Evolutionary conservation across 2,113 vertebrate species (phyloP).

Genomic region (Lota lota): DNA sequence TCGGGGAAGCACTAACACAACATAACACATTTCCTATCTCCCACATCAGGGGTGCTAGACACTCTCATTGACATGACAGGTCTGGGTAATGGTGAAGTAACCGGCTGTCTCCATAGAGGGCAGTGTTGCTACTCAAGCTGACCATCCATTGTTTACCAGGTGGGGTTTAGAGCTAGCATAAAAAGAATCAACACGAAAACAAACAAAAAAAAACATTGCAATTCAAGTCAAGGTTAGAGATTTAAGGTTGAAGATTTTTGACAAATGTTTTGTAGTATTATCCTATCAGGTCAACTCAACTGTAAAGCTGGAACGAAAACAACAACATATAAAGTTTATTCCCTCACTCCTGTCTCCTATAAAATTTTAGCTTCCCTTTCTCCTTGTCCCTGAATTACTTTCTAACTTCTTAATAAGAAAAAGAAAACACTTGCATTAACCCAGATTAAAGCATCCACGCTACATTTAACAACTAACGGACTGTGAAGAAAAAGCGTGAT

Average conservation of each 20-base stretch:
- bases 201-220: no score
- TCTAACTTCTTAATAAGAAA: conserved; percentile 38
- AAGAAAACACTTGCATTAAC: conserved; percentile 41
- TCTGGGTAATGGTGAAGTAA: conserved; percentile 29
- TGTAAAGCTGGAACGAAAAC: background rate
- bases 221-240: no score
- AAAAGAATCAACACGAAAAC: no score
- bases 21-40: conserved; percentile 22
- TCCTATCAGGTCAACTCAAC: background rate
- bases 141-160: background rate
- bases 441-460: conserved; percentile 50
- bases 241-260: no score
- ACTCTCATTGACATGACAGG: conserved; percentile 13
- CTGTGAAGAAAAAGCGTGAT: conserved; percentile 31
- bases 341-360: conserved; percentile 26
- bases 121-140: conserved; percentile 12
- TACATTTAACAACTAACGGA: conserved; percentile 55
- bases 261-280: no score
- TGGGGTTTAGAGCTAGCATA: no score
- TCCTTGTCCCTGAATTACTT: conserved; percentile 27
- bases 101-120: conserved; percentile 41
- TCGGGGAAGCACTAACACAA: conserved; percentile 18
- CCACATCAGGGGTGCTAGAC: conserved; percentile 9
- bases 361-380: background rate
- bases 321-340: conserved; percentile 16